Base-by-base conservation (phyloP, 2,888 invertebrate genomes). In the Nomada fucata region DNA sequence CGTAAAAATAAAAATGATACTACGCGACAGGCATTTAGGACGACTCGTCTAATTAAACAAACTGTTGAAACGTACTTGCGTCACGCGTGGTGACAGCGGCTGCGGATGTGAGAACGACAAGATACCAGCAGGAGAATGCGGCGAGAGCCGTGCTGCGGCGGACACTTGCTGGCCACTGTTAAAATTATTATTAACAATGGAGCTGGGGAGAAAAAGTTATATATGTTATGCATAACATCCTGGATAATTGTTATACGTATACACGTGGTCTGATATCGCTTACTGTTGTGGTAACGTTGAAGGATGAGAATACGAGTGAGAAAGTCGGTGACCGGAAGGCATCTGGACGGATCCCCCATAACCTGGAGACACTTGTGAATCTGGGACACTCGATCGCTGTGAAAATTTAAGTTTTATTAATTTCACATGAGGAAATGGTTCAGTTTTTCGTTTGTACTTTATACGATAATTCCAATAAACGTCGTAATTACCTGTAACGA, bases 361-460 rank as follows among this genome's bases (percentile, higher is more conserved):
- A 90, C 94, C 95, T 55, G 96, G 96, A 89, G 96, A 96, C 84
- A 96, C 94, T 92, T 96, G 95, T 68, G 94, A 94, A 89, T 95
- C 95, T 89, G 95, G 93, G 86, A 95, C 94, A 90, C 94, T 94
- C 63, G 94, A 94, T 84, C 95, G 94, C 94, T 95, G 89, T 64
- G 70, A 82, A 13, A 75, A 68, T 61, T 53, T 64, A 20, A 50
- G n/a, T 23, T 23, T 13, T 11, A 7, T 65, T 23, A 20, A 29
- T 47, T 15, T 4, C 2, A 5, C 23, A 42, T 11, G 42, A 20
- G 20, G 4, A 2, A 20, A 26, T 23, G 9, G 20, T 47, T 15
- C 47, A 59, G 44, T 29, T 29, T 55, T 15, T 47, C 7, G 2
- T 4, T 59, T 57, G 4, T 44, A 7, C 4, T 52, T 44, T 1